Percentiles rank a stretch among this genome's conserved stretches.
Evolutionary conservation across 2,113 vertebrate genomes (phyloP).

Genomic region (Poecile atricapillus): DNA sequence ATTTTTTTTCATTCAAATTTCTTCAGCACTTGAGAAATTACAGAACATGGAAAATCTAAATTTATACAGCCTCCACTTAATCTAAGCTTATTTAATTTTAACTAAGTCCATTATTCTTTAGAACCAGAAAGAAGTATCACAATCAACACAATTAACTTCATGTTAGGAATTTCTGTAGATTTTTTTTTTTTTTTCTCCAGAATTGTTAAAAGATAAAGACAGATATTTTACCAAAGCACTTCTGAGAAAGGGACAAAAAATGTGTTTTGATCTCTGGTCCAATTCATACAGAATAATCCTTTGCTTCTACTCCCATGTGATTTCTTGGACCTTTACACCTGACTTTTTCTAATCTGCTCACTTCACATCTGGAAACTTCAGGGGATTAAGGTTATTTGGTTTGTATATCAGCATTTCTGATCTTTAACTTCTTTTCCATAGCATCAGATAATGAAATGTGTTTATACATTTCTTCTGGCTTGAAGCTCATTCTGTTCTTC

Average conservation of each 20-base stretch:
- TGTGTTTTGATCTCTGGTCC: not conserved
- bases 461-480: not conserved
- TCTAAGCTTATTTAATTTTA: not conserved
- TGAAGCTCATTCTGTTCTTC: not conserved
- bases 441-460: not conserved
- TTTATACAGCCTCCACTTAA: not conserved
- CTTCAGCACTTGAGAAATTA: not conserved
- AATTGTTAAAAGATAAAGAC: not conserved
- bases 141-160: rapidly evolving
- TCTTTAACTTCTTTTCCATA: not conserved
- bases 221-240: not conserved
- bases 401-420: not conserved
- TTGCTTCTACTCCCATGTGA: not conserved
- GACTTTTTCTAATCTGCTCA: not conserved
- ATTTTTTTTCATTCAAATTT: not conserved
- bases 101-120: not conserved
- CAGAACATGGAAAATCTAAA: not conserved
- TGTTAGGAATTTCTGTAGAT: not conserved
- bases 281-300: not conserved
- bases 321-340: not conserved
- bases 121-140: not conserved
- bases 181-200: not conserved
- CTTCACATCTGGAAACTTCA: not conserved
- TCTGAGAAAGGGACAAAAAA: not conserved
- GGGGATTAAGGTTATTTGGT: not conserved